A percentile compares a stretch with the other conserved stretches of the same genome.
Conservation (phyloP, 2,888 invertebrate species). For the Lordiphosa andalusiaca region DNA sequence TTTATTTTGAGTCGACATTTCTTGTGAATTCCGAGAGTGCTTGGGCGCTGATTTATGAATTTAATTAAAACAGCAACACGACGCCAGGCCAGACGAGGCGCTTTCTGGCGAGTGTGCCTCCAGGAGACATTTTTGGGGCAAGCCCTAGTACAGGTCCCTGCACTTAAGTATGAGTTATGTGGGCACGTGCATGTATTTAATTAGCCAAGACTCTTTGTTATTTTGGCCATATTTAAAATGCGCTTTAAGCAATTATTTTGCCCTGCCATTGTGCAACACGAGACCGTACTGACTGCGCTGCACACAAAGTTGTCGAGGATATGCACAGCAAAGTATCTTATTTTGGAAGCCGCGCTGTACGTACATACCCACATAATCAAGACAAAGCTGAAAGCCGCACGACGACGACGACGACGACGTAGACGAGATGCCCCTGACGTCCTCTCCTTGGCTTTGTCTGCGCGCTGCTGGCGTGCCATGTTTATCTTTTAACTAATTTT, state of each 20-base stretch:
- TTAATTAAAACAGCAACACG: conserved; percentile 68
- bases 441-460: conserved; percentile 56
- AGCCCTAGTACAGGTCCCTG: conserved; percentile 11
- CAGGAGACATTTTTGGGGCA: conserved; percentile 22
- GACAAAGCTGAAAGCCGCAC: conserved; percentile 63
- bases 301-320: conserved; percentile 42
- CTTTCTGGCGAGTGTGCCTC: conserved; percentile 29
- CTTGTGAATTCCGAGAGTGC: conserved; percentile 24
- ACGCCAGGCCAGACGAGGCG: conserved; percentile 51
- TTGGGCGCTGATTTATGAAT: conserved; percentile 65
- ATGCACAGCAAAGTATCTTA: conserved; percentile 61
- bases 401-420: conserved; percentile 25
- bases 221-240: conserved; percentile 67
- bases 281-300: conserved; percentile 27
- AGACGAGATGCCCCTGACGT: conserved; percentile 4
- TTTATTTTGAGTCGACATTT: conserved; percentile 20
- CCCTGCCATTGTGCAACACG: conserved; percentile 60
- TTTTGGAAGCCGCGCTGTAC: conserved; percentile 47
- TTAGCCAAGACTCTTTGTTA: conserved; percentile 57
- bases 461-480: conserved; percentile 66
- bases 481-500: conserved; percentile 75
- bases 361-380: conserved; percentile 67
- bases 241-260: conserved; percentile 66
- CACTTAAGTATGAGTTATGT: conserved; percentile 62
- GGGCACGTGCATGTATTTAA: conserved; percentile 72